These are phyloP conservation scores for Pseudochaenichthys georgianus DNA, from an alignment of 2,797 vertebrate species.

Conservation along the genomic window DNA sequence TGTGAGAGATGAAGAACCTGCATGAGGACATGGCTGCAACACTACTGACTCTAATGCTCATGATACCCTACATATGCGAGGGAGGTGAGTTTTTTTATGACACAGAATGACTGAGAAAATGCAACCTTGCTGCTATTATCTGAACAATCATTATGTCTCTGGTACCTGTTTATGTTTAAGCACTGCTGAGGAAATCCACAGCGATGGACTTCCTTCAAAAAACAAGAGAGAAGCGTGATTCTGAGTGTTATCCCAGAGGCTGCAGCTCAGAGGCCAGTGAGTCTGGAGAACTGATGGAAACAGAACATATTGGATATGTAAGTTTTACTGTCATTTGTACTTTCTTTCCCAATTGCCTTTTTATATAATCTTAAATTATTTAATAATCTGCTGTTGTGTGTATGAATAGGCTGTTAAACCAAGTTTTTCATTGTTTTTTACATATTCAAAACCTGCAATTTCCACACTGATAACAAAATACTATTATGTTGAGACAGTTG, in stretches of 20 bases:
- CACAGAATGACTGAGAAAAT: constrained; percentile 1
- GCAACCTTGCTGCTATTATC: constrained; percentile 1
- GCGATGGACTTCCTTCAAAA: constrained; percentile 75
- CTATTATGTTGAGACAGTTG: not conserved
- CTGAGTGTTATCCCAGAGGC: constrained; percentile 72
- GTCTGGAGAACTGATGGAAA: constrained; percentile 67
- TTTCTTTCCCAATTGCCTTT: not conserved
- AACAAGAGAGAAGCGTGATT: constrained; percentile 62
- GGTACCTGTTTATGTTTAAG: constrained; percentile 54
- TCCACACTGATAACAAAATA: not conserved
- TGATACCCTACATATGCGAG: constrained; percentile 72
- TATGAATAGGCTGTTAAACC: not conserved
- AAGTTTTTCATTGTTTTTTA: not conserved
- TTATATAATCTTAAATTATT: not conserved
- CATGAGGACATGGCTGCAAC: constrained; percentile 65
- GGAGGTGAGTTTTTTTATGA: constrained; percentile 68
- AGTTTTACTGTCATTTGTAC: constrained; percentile 41
- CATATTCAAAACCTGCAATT: not conserved
- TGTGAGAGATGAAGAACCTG: constrained; percentile 54
- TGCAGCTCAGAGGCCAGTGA: constrained; percentile 78
- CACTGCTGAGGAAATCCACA: constrained; percentile 77
- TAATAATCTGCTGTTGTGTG: not conserved
- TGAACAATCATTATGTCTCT: constrained; percentile 15
- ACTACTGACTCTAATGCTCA: constrained; percentile 70
- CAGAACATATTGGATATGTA: constrained; percentile 67